Conservation (phyloP, 2,113 vertebrate species). For the Aspidoscelis tigris region DNA sequence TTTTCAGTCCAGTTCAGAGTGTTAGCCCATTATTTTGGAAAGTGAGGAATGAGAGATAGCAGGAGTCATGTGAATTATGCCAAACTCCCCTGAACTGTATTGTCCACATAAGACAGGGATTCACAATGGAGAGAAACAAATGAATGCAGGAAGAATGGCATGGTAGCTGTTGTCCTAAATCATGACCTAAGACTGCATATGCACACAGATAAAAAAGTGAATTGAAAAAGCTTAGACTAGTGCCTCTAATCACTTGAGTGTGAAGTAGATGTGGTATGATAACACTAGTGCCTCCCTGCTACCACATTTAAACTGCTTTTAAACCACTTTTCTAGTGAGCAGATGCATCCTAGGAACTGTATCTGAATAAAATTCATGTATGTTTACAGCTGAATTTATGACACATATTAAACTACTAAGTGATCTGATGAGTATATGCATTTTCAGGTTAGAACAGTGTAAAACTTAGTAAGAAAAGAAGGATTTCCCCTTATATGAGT, state of each 20-base stretch:
- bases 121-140: not conserved
- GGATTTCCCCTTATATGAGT: slow-evolving; percentile 53
- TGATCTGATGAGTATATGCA: slow-evolving; percentile 44
- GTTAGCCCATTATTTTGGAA: no score
- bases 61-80: not conserved
- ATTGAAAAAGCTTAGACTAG: no score
- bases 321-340: no score
- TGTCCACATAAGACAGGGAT: not conserved
- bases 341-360: not conserved
- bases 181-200: not conserved
- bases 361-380: not conserved
- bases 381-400: slow-evolving; percentile 17
- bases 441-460: not conserved
- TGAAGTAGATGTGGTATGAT: no score
- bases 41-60: not conserved
- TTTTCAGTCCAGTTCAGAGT: no score
- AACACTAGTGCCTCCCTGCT: no score
- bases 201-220: no score
- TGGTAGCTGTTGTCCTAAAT: not conserved
- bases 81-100: not conserved
- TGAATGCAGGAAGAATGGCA: not conserved
- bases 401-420: slow-evolving; percentile 36
- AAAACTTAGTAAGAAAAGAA: slow-evolving; percentile 43
- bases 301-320: no score
- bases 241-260: no score